Conservation (phyloP, 2,888 invertebrate genomes). For the Mesochorus sp. region DNA sequence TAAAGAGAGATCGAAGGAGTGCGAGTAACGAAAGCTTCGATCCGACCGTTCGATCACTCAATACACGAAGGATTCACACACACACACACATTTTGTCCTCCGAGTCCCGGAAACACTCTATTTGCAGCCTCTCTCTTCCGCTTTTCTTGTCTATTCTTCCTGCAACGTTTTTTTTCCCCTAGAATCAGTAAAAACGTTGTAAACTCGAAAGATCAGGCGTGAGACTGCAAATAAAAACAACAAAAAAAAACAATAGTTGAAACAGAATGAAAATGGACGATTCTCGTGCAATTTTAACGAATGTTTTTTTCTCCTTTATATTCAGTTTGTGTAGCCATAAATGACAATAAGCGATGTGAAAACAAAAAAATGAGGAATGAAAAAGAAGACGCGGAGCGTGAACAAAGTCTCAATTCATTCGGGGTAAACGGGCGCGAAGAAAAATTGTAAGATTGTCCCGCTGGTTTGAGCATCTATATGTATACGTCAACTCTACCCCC, state of each 20-base stretch:
- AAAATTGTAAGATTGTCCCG: conserved; percentile 49
- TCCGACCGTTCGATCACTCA: conserved; percentile 15
- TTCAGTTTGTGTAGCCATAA: conserved; percentile 12
- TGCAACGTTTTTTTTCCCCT: no score
- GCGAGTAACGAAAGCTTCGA: conserved; percentile 38
- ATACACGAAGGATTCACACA: background rate
- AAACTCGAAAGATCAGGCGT: background rate
- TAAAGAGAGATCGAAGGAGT: background rate
- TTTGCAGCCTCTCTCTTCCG: background rate
- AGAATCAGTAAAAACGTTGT: background rate
- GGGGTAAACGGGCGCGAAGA: conserved; percentile 46
- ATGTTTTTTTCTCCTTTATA: conserved; percentile 9
- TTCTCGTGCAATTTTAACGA: background rate
- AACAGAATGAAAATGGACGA: background rate
- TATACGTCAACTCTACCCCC: background rate
- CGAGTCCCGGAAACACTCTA: conserved; percentile 8
- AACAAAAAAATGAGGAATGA: background rate
- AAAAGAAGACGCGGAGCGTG: conserved; percentile 4
- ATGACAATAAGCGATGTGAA: background rate
- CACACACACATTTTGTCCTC: conserved; percentile 12
- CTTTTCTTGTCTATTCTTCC: no score
- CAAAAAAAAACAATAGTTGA: background rate
- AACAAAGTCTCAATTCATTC: conserved; percentile 35
- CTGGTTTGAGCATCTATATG: background rate
- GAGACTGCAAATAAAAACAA: background rate